phyloP scores from a whole-genome alignment of 64 coral and sea anemone species.

The Pocillopora verrucosa region DNA sequence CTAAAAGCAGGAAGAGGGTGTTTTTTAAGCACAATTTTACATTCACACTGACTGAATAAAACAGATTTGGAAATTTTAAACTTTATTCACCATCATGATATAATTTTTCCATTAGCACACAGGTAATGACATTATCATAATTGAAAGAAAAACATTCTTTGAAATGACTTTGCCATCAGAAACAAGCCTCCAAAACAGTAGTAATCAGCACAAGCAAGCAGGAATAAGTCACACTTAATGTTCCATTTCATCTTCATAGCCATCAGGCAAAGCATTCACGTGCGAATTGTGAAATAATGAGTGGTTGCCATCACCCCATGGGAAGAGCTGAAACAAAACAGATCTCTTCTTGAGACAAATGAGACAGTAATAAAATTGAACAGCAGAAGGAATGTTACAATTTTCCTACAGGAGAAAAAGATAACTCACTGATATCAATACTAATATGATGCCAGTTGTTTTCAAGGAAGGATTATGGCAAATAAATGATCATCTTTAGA shows the following conservation, averaged over 20 bases:
- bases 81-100: slow-evolving; percentile 1
- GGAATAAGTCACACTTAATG: neutral
- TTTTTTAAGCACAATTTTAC: too few relatives aligned
- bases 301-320: slow-evolving; percentile 96
- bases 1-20: too few relatives aligned
- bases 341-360: neutral
- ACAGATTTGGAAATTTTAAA: neutral
- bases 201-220: neutral
- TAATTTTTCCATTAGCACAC: neutral
- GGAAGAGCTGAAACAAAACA: slow-evolving; percentile 67
- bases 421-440: too few relatives aligned
- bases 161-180: neutral
- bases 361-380: neutral
- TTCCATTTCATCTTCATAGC: slow-evolving; percentile 72
- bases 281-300: slow-evolving; percentile 91
- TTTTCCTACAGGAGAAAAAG: too few relatives aligned
- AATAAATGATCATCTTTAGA: too few relatives aligned
- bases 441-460: too few relatives aligned
- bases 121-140: neutral
- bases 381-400: too few relatives aligned
- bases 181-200: neutral
- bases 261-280: slow-evolving; percentile 86
- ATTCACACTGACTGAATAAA: neutral
- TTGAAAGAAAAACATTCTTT: neutral
- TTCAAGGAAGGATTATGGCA: too few relatives aligned